Evolutionary conservation across 2,797 vertebrate genomes (phyloP).

Genomic region (Chrysocyon brachyurus): DNA sequence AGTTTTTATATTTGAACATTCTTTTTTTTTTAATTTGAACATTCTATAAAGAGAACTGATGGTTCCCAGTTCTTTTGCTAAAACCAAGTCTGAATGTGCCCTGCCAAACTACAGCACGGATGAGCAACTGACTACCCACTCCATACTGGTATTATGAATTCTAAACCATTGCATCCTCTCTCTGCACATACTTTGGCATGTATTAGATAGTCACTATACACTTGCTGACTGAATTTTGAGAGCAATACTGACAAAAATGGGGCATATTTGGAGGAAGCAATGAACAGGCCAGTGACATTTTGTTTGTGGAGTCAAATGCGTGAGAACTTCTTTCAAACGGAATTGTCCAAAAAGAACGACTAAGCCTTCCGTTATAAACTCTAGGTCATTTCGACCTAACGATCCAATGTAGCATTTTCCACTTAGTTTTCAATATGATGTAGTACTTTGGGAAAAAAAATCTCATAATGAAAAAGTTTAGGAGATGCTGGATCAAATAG

Average conservation of each 20-base stretch:
- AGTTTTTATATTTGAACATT: background rate
- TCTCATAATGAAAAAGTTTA: background rate
- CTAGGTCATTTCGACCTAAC: background rate
- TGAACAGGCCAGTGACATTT: background rate
- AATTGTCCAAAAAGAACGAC: background rate
- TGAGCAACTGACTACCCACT: background rate
- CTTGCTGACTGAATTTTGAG: background rate
- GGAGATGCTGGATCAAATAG: background rate
- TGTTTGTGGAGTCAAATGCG: slow-evolving; percentile 31
- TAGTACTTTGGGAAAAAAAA: background rate
- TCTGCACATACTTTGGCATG: background rate
- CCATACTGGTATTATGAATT: background rate
- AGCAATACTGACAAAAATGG: slow-evolving; percentile 22
- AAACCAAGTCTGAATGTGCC: background rate
- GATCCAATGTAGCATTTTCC: background rate
- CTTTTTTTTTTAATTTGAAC: background rate
- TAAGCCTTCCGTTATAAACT: background rate
- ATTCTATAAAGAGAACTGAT: background rate
- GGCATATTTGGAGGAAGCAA: background rate
- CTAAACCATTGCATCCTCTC: background rate
- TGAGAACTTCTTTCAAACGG: slow-evolving; percentile 10
- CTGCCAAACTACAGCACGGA: background rate
- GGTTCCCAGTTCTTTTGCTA: background rate
- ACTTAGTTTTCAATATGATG: background rate
- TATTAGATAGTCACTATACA: background rate